These are phyloP conservation scores for Drosophila parthenogenetica DNA, from an alignment of 2,888 invertebrate species.

Conservation along the genomic window DNA sequence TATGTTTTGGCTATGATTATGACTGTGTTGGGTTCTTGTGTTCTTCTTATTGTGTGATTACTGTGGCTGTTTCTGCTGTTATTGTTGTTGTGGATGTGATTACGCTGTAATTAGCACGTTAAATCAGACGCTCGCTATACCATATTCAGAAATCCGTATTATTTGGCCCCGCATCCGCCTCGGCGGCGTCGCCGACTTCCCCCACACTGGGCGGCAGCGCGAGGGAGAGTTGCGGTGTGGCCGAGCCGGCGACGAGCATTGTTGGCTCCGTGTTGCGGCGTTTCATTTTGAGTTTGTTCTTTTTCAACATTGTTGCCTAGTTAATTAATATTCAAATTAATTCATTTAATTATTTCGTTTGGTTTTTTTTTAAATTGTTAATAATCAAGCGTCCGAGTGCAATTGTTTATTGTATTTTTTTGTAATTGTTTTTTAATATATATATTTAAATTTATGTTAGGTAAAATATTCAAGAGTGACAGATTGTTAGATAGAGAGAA, in stretches of 20 bases:
- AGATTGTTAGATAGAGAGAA: slow-evolving; percentile 6
- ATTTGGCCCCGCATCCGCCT: slow-evolving; percentile 84
- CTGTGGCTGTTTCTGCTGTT: slow-evolving; percentile 13
- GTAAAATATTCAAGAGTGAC: slow-evolving; percentile 24
- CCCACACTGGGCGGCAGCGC: slow-evolving; percentile 83
- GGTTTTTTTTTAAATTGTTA: slow-evolving; percentile 18
- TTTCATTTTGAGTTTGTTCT: slow-evolving; percentile 98
- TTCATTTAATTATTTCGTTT: slow-evolving; percentile 15
- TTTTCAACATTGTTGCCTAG: slow-evolving; percentile 99
- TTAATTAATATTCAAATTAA: slow-evolving; percentile 56
- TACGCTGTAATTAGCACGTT: slow-evolving; percentile 84
- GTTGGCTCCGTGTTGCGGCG: slow-evolving; percentile 96
- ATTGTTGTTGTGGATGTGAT: slow-evolving; percentile 15
- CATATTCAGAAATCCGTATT: slow-evolving; percentile 89
- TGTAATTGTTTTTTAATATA: slow-evolving; percentile 36
- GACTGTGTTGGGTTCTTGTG: slow-evolving; percentile 26
- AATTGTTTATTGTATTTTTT: slow-evolving; percentile 33
- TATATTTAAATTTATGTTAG: slow-evolving; percentile 28
- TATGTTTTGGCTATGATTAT: slow-evolving; percentile 1
- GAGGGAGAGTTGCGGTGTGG: slow-evolving; percentile 85
- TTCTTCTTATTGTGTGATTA: slow-evolving; percentile 21
- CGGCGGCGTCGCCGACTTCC: slow-evolving; percentile 79
- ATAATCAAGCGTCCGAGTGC: slow-evolving; percentile 77
- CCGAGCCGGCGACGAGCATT: slow-evolving; percentile 87
- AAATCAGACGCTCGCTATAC: slow-evolving; percentile 90